Base-by-base conservation (phyloP, 2,113 vertebrate species). In the Phrynosoma blainvillii region DNA sequence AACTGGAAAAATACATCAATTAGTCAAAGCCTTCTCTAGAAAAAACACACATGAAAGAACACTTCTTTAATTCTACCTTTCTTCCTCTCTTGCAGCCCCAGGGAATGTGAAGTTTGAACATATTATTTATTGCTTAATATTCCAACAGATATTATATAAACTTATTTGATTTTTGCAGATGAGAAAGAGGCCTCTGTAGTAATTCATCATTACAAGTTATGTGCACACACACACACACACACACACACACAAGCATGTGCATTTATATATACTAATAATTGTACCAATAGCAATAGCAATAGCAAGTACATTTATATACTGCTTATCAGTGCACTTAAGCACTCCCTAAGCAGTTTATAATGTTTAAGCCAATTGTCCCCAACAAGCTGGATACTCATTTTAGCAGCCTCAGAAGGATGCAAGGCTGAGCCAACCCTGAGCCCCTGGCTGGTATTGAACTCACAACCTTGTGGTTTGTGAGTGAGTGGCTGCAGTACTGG, bases 61-160 rank as follows among this genome's bases (percentile, higher is more conserved):
- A 87, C 9, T 27, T 82, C 8, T 18, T 8, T 47, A 79, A 68
- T 81, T 83, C 11, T 62, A 32, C 84, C 82, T 80, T 12, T 5
- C 2, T 30, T 52, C 3, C 5, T 76, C 30, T 88, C 70, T 89
- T 74, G 36, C 54, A 86, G 7, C n/a, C 75, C 87, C 79, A 62
- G 83, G 91, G 76, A 32, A 4, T 14, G 0, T 65, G 77, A 88
- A 25, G 23, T 65, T 84, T 36, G 79, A 91, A 93, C 30, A 47
- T 8, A 47, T 84, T 87, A 88, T 87, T 93, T 93, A 82, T 59
- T 91, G 30, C 68, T 74, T 89, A 40, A 89, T 92, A 87, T 42
- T 12, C 82, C 54, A 76, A 1, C 0, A n/a, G 40, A 25, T 9
- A 9, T 65, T 65, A 77, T 30, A 74, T 74, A 62, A 14, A 85